phyloP scores from a whole-genome alignment of 53 echinoderm and acorn worm species.

The Arbacia lixula region DNA sequence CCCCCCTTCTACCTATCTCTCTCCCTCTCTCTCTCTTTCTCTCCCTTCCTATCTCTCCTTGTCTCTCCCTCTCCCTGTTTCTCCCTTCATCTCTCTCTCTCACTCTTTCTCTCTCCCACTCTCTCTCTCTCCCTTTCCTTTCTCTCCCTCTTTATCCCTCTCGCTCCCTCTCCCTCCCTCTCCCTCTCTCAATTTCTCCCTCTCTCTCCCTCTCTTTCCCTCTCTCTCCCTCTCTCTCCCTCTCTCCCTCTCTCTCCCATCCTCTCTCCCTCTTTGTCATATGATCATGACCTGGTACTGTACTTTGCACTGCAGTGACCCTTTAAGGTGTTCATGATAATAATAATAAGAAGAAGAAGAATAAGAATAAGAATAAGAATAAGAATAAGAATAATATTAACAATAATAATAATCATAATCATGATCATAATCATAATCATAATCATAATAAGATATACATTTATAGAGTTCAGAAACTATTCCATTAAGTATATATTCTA shows the following conservation, averaged over 20 bases:
- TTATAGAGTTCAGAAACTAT: too few relatives aligned
- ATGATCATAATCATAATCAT: too few relatives aligned
- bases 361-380: too few relatives aligned
- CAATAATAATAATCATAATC: too few relatives aligned
- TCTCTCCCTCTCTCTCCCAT: neutral
- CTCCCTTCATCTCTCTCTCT: neutral
- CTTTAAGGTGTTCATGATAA: too few relatives aligned
- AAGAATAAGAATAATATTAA: too few relatives aligned
- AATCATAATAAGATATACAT: too few relatives aligned
- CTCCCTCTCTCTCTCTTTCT: neutral
- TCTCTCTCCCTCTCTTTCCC: neutral
- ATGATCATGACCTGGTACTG: neutral
- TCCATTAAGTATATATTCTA: too few relatives aligned
- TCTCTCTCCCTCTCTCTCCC: neutral
- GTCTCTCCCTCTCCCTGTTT: neutral
- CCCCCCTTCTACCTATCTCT: too few relatives aligned
- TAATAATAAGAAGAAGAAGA: too few relatives aligned
- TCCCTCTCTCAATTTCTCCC: too few relatives aligned
- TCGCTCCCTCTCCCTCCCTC: neutral
- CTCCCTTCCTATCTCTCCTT: neutral
- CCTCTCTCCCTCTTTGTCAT: neutral
- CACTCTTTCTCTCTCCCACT: neutral
- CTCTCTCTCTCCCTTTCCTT: neutral
- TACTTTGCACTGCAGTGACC: too few relatives aligned
- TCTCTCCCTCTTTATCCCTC: neutral